phyloP scores from a whole-genome alignment of 2,797 vertebrate genomes.

The Lindbergichthys nudifrons region DNA sequence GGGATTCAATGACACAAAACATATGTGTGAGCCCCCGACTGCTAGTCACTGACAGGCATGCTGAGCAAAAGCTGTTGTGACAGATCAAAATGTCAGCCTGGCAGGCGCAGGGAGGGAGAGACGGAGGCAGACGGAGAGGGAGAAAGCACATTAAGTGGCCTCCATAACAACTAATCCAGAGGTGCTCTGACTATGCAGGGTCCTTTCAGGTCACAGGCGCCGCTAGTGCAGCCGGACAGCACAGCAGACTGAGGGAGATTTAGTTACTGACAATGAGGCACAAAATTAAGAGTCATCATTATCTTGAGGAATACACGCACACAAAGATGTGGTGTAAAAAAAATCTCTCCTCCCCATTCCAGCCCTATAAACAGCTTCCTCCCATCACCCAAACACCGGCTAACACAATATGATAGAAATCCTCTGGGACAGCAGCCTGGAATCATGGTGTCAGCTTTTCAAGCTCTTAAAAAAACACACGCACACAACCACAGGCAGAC shows the following conservation, averaged over 20 bases:
- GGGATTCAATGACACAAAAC: constrained; percentile 68
- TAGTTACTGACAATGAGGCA: constrained; percentile 50
- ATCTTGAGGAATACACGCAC: constrained; percentile 18
- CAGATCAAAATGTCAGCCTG: constrained; percentile 73
- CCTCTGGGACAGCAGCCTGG: constrained; percentile 44
- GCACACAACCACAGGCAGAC: constrained; percentile 24
- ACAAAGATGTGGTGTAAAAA: constrained; percentile 8
- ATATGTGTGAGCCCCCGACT: constrained; percentile 69
- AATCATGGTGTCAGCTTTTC: constrained; percentile 59
- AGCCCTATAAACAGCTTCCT: constrained; percentile 53
- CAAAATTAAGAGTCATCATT: constrained; percentile 57
- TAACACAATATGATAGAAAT: constrained; percentile 55
- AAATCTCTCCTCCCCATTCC: constrained; percentile 32
- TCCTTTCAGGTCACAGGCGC: constrained; percentile 61
- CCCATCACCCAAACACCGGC: constrained; percentile 53
- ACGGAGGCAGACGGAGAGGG: constrained; percentile 19
- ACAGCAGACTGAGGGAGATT: constrained; percentile 48
- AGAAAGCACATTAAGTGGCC: constrained; percentile 45
- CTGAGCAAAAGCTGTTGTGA: constrained; percentile 74
- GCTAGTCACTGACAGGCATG: constrained; percentile 56
- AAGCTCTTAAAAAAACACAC: constrained; percentile 31
- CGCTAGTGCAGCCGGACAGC: constrained; percentile 21
- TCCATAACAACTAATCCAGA: constrained; percentile 38
- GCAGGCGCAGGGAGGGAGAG: constrained; percentile 27
- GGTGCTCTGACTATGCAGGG: constrained; percentile 25